Evolutionary conservation across 1,140 invertebrate species (phyloP).

Genomic region (Nixonia krombeini): DNA sequence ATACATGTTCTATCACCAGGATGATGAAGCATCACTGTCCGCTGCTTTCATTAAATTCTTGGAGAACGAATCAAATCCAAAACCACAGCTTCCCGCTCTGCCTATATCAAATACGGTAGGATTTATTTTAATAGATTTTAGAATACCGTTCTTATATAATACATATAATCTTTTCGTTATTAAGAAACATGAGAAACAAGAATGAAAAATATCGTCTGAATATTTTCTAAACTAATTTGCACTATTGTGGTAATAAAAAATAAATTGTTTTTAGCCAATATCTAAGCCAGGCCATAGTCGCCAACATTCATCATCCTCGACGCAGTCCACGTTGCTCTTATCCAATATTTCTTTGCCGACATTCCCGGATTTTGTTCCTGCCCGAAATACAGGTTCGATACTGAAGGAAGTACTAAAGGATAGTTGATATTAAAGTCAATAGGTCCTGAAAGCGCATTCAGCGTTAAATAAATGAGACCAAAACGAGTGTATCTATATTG

Average conservation of each 20-base stretch:
- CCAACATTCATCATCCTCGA: constrained; percentile 63
- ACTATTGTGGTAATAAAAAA: too few species aligned
- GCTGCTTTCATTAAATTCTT: constrained; percentile 93
- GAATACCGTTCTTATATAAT: too few species aligned
- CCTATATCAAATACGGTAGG: constrained; percentile 71
- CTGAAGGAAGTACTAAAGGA: constrained; percentile 80
- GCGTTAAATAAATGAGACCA: not conserved
- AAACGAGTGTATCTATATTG: constrained; percentile 19
- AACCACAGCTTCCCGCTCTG: constrained; percentile 75
- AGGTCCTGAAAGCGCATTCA: too few species aligned
- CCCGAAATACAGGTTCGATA: constrained; percentile 78
- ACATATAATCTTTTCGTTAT: too few species aligned
- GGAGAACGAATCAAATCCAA: constrained; percentile 86
- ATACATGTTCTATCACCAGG: constrained; percentile 45
- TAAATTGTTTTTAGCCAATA: constrained; percentile 50
- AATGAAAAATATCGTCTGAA: too few species aligned
- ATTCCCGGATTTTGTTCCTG: constrained; percentile 76
- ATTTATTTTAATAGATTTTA: constrained; percentile 6
- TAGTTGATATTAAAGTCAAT: constrained; percentile 70
- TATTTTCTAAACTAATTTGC: too few species aligned
- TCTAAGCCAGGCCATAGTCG: constrained; percentile 59
- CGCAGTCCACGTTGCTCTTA: constrained; percentile 72
- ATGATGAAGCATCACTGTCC: constrained; percentile 78
- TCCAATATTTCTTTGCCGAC: constrained; percentile 75
- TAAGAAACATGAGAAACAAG: too few species aligned